Conservation (phyloP, 2,797 vertebrate genomes). For the Sparidentex hasta region DNA sequence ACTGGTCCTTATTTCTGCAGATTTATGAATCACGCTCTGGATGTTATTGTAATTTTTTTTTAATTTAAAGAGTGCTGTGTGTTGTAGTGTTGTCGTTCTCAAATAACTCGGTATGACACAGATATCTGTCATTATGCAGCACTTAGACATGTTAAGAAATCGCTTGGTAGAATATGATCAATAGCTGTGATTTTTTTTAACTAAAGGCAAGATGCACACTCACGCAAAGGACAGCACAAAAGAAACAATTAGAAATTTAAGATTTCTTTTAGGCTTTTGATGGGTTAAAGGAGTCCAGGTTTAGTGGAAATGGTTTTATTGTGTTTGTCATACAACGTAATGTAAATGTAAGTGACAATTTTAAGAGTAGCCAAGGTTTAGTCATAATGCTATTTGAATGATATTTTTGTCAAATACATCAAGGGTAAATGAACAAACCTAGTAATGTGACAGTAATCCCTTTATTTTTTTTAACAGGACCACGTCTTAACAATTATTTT, state of each 20-base stretch:
- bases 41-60: slow-evolving; percentile 27
- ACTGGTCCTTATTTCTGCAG: slow-evolving; percentile 59
- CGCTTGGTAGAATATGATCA: not conserved
- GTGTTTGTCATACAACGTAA: not conserved
- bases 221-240: not conserved
- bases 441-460: not conserved
- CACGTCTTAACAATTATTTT: no score
- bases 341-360: not conserved
- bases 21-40: slow-evolving; percentile 54
- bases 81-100: slow-evolving; percentile 34
- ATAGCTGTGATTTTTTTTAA: not conserved
- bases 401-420: not conserved
- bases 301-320: slow-evolving; percentile 28
- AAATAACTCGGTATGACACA: slow-evolving; percentile 7
- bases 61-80: slow-evolving; percentile 25
- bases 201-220: not conserved
- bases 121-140: not conserved
- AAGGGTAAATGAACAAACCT: not conserved
- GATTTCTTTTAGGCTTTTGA: slow-evolving; percentile 14
- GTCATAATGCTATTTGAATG: not conserved
- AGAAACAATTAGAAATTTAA: not conserved
- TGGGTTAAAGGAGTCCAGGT: not conserved
- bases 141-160: not conserved
- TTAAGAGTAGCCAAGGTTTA: not conserved
- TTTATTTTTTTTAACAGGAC: not conserved